Evolutionary conservation across 2,113 vertebrate species (phyloP), one percentile per base, ranked within the genome.

Genomic region (Leptobrachium leishanense): DNA sequence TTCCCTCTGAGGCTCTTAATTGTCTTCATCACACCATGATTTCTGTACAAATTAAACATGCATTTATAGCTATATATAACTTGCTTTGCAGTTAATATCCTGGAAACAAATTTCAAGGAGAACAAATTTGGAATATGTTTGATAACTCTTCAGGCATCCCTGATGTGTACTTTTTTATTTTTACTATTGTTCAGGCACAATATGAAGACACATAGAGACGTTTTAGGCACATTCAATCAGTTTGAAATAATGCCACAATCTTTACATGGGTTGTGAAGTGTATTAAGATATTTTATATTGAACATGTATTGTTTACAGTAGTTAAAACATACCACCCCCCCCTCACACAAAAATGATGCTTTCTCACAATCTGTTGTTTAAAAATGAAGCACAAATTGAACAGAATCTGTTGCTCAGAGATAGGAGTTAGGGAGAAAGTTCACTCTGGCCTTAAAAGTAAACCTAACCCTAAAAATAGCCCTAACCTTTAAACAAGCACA

Each of bases 1-100:
- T 93, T 94, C 93, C 92, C 93, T 93, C 90, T 11, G 93, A 93
- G 93, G 90, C 92, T 91, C 90, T 94, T 94, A 94, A 94, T 93
- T 94, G 92, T 94, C 92, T 94, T 94, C 92, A 94, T 93, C 92
- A 92, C 91, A 90, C 93, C 91, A 94, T 94, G 93, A 93, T 94
- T 94, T 94, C 90, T 92, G 88, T 90, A 92, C 93, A 94, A 93
- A 94, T 93, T 94, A 94, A 92, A 91, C 90, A 92, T 92, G 91
- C 90, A 90, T 93, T 93, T 94, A 91, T 88, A 90, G 91, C 93
- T 93, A 93, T 93, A 93, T 93, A 93, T 93, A 93, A 94, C 91
- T 92, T 90, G 87, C 88, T 89, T 93, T 91, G 90, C 89, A 92
- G 91, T 92, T 94, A 94, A 93, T 90, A 93, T 93, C 89, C 93